Evolutionary conservation across 2,113 vertebrate species (phyloP).

Genomic region (Malaclemys terrapin): DNA sequence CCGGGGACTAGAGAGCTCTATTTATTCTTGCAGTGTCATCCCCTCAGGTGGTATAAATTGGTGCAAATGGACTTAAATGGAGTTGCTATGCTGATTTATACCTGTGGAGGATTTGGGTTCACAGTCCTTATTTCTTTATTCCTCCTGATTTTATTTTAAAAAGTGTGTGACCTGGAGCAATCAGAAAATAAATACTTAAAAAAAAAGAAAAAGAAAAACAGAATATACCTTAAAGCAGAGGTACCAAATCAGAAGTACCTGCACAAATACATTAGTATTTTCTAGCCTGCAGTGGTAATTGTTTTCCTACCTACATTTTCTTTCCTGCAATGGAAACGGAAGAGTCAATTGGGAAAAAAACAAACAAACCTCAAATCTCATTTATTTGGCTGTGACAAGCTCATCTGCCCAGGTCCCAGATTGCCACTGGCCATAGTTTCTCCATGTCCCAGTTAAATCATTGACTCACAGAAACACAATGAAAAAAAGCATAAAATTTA

Average conservation of each 20-base stretch:
- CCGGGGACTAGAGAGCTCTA: neutral
- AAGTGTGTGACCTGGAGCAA: neutral
- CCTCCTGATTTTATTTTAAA: neutral
- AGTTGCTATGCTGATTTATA: neutral
- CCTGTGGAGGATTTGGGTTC: neutral
- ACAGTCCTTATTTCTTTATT: neutral
- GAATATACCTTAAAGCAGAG: neutral
- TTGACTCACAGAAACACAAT: neutral
- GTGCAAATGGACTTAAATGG: neutral
- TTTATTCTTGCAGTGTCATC: neutral
- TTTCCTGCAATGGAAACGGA: conserved; percentile 52
- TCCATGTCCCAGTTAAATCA: conserved; percentile 30
- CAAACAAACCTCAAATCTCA: conserved; percentile 6
- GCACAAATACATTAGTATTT: neutral
- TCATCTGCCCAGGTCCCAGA: conserved; percentile 3
- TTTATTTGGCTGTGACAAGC: conserved; percentile 44
- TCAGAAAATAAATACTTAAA: neutral
- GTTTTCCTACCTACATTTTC: conserved; percentile 32
- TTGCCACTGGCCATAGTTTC: conserved; percentile 8
- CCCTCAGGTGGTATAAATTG: neutral
- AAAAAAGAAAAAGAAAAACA: neutral
- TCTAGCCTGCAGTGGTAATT: conserved; percentile 41
- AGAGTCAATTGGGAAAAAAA: neutral
- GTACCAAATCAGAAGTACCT: neutral
- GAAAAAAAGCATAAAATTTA: neutral